Evolutionary conservation across 1,140 invertebrate genomes (phyloP).

Genomic region (Venustaconcha ellipsiformis): DNA sequence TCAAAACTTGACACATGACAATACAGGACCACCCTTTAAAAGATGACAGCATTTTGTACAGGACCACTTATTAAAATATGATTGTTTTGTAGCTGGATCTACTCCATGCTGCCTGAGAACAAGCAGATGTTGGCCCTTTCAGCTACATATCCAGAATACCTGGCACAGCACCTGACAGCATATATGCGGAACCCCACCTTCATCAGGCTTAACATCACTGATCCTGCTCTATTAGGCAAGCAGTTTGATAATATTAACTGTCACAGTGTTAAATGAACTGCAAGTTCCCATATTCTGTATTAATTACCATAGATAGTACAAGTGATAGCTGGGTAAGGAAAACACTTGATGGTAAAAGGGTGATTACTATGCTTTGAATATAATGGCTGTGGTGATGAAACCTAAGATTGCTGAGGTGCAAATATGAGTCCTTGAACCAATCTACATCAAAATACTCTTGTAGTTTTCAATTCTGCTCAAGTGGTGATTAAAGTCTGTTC

Average conservation of each 20-base stretch:
- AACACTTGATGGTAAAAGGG: background rate
- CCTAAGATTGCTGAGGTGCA: background rate
- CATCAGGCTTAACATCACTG: constrained; percentile 74
- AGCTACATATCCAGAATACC: constrained; percentile 89
- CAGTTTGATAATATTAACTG: background rate
- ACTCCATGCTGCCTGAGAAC: constrained; percentile 76
- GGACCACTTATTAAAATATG: too few species aligned
- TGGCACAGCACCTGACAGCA: constrained; percentile 79
- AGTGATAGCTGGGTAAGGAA: background rate
- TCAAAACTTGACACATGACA: too few species aligned
- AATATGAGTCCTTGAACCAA: too few species aligned
- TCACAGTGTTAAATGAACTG: background rate
- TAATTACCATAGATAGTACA: background rate
- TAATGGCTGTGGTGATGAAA: background rate
- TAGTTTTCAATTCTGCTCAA: too few species aligned
- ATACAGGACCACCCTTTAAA: too few species aligned
- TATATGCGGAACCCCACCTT: constrained; percentile 87
- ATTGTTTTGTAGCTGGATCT: constrained; percentile 77
- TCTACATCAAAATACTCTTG: too few species aligned
- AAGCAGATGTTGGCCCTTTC: constrained; percentile 94
- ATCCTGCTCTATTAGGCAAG: constrained; percentile 72
- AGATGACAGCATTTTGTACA: too few species aligned
- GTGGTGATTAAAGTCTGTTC: too few species aligned
- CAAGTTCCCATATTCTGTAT: background rate
- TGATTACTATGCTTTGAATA: background rate